Percentiles rank a stretch among this genome's conserved stretches.
These are phyloP conservation scores for Eurystomus gularis DNA, from an alignment of 2,113 vertebrate species.

Conservation along the genomic window DNA sequence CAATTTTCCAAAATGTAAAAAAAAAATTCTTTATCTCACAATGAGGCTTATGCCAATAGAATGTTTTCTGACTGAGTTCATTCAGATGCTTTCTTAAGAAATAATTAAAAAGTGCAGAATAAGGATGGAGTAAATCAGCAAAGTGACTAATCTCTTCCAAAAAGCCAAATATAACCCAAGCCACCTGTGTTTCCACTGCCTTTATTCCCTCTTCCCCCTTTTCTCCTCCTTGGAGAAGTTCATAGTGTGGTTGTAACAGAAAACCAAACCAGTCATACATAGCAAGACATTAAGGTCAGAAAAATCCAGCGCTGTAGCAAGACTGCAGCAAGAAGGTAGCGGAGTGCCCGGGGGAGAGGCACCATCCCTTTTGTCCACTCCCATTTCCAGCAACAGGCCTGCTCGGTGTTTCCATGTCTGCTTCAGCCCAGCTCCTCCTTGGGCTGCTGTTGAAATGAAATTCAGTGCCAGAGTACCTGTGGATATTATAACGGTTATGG, in stretches of 20 bases:
- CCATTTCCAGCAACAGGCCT: not conserved
- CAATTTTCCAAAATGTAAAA: not conserved
- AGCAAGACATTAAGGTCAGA: not conserved
- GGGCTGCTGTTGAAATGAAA: not conserved
- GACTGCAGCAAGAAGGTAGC: not conserved
- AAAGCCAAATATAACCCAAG: constrained; percentile 6
- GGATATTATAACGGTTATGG: not conserved
- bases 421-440: not conserved
- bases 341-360: not conserved
- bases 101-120: not conserved
- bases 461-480: not conserved
- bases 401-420: not conserved
- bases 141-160: not conserved
- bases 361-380: not conserved
- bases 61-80: not conserved
- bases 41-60: not conserved
- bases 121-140: not conserved
- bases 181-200: not conserved
- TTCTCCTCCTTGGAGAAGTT: not conserved
- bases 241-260: not conserved
- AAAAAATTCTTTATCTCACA: not conserved
- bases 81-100: not conserved
- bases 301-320: not conserved
- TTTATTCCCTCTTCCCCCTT: not conserved
- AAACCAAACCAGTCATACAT: not conserved